Evolutionary conservation across 53 echinoderm and acorn worm genomes (phyloP).

Genomic region (Henricia sp.): DNA sequence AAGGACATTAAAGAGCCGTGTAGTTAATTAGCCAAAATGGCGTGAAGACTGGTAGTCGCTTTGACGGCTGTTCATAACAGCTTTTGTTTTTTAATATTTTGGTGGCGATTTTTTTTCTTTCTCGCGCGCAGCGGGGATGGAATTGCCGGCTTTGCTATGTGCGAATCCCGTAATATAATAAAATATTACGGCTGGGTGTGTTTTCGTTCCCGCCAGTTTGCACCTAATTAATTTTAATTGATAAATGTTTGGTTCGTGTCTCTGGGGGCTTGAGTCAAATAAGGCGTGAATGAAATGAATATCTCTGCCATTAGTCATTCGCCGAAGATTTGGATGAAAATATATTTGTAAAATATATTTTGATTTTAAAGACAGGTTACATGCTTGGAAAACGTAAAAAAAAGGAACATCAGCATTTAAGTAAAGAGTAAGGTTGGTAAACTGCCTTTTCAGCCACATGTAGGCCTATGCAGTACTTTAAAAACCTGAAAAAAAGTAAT

Average conservation of each 20-base stretch:
- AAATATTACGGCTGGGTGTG: not conserved
- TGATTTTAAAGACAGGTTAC: no score
- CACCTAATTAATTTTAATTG: slow-evolving; percentile 27
- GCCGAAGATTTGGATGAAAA: no score
- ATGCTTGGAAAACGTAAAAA: no score
- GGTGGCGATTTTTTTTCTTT: not conserved
- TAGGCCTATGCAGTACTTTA: no score
- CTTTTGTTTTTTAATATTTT: not conserved
- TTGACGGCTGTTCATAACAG: slow-evolving; percentile 5
- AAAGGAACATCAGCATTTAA: no score
- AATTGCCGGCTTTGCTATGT: not conserved
- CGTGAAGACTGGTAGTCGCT: slow-evolving; percentile 26
- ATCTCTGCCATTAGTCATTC: no score
- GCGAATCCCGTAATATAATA: not conserved
- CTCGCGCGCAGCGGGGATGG: not conserved
- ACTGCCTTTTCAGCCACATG: no score
- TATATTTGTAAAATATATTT: no score
- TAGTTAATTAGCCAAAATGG: slow-evolving; percentile 40
- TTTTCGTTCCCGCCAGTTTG: not conserved
- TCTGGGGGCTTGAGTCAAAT: not conserved
- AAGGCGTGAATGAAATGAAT: slow-evolving; percentile 7
- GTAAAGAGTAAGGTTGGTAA: no score
- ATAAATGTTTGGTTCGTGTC: slow-evolving; percentile 15
- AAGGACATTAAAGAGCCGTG: slow-evolving; percentile 30
- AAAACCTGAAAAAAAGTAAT: no score